These are phyloP conservation scores for Clarias fuscus DNA, from an alignment of 2,797 vertebrate genomes.

Conservation along the genomic window DNA sequence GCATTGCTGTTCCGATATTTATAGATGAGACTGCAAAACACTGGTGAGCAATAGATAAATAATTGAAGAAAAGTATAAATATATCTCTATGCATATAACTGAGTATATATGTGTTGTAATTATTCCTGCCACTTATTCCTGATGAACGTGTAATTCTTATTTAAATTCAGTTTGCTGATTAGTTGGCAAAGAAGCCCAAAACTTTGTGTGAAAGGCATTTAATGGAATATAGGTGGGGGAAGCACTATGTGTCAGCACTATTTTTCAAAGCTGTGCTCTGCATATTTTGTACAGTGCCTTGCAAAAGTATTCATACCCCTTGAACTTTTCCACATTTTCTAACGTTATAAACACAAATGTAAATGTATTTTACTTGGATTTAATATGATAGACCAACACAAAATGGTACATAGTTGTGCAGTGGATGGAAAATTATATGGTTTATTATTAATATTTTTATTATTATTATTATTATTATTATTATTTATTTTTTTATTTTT, in stretches of 20 bases:
- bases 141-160: background rate
- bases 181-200: background rate
- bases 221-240: background rate
- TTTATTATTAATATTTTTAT: too few species aligned
- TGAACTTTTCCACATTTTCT: too few species aligned
- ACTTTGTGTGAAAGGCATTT: background rate
- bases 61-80: background rate
- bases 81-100: too few species aligned
- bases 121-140: conserved; percentile 2
- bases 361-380: too few species aligned
- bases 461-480: too few species aligned
- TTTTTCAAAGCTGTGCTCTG: conserved; percentile 5
- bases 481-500: too few species aligned
- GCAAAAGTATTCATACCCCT: too few species aligned
- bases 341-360: too few species aligned
- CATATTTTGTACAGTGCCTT: background rate
- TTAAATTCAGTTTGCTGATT: background rate
- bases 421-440: too few species aligned
- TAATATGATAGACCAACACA: too few species aligned
- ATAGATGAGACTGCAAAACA: background rate
- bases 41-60: background rate
- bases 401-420: too few species aligned
- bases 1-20: background rate
- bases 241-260: conserved; percentile 12
- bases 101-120: background rate